A percentile compares a stretch with the other conserved stretches of the same genome.
phyloP scores from a whole-genome alignment of 2,113 vertebrate species.

The Tautogolabrus adspersus region DNA sequence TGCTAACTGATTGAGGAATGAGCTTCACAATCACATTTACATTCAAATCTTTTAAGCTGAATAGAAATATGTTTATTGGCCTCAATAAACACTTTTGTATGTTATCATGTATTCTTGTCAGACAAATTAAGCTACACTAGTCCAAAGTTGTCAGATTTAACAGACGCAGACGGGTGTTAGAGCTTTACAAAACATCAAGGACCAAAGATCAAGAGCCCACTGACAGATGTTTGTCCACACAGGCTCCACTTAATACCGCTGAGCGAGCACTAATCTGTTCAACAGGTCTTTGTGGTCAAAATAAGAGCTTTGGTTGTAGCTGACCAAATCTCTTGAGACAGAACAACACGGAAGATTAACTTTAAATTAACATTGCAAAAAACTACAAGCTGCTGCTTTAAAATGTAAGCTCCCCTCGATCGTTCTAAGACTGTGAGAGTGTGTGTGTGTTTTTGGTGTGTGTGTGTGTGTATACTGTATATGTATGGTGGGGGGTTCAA shows the following conservation, averaged over 20 bases:
- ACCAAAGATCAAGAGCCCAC: no score
- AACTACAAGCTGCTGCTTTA: slow-evolving; percentile 16
- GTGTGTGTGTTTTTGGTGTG: slow-evolving; percentile 7
- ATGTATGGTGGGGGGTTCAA: slow-evolving; percentile 24
- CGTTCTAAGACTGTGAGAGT: slow-evolving; percentile 11
- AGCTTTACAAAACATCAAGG: background rate
- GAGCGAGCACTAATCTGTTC: background rate
- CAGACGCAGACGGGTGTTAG: no score
- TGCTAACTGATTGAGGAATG: no score
- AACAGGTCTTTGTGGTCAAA: background rate
- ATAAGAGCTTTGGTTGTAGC: background rate
- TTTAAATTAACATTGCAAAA: background rate
- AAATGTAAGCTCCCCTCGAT: slow-evolving; percentile 25
- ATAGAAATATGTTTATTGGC: no score
- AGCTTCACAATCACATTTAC: no score
- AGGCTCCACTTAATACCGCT: background rate
- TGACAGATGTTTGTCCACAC: slow-evolving; percentile 1
- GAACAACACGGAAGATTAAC: no score
- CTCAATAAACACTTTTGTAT: background rate
- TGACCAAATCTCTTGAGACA: background rate
- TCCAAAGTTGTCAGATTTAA: no score
- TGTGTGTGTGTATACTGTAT: no score
- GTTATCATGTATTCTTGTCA: background rate
- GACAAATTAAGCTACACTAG: no score
- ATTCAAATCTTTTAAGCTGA: no score